A percentile compares a stretch with the other conserved stretches of the same genome.
phyloP scores from a whole-genome alignment of 2,797 vertebrate species.

The Neosilurus mollespiculum region DNA sequence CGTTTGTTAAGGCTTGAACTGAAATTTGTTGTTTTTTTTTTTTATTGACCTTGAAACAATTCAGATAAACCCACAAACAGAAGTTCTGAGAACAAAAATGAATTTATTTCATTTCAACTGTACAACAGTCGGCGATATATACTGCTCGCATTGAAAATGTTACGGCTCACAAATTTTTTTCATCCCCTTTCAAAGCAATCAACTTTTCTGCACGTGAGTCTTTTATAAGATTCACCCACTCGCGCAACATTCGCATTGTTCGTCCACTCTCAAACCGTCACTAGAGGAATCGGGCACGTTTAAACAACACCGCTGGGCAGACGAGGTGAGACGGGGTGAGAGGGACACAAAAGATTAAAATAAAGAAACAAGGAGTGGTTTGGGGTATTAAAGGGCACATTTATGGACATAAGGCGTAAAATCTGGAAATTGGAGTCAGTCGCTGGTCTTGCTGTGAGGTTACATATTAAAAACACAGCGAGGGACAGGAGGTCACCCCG shows the following conservation, averaged over 20 bases:
- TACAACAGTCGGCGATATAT: constrained; percentile 56
- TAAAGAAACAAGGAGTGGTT: not conserved
- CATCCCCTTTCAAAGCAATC: constrained; percentile 6
- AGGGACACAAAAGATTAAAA: not conserved
- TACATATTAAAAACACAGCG: not conserved
- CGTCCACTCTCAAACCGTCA: constrained; percentile 7
- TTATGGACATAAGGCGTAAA: not conserved
- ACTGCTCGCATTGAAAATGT: constrained; percentile 51
- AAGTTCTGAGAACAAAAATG: constrained; percentile 51
- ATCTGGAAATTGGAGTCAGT: not conserved
- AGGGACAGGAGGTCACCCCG: not conserved
- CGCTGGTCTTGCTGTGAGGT: not conserved
- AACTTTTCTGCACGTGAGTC: constrained; percentile 19
- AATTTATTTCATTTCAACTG: constrained; percentile 60
- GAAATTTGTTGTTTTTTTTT: not conserved
- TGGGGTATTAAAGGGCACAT: not conserved
- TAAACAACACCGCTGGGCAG: constrained; percentile 11
- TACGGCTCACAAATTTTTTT: constrained; percentile 26
- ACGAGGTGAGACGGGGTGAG: not conserved
- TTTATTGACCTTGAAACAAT: too few relatives aligned
- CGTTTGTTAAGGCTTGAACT: not conserved
- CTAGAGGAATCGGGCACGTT: not conserved
- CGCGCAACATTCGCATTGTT: constrained; percentile 39
- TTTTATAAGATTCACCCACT: not conserved
- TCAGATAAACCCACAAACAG: constrained; percentile 16